phyloP scores from a whole-genome alignment of 1,140 invertebrate species.

The Sipha flava region DNA sequence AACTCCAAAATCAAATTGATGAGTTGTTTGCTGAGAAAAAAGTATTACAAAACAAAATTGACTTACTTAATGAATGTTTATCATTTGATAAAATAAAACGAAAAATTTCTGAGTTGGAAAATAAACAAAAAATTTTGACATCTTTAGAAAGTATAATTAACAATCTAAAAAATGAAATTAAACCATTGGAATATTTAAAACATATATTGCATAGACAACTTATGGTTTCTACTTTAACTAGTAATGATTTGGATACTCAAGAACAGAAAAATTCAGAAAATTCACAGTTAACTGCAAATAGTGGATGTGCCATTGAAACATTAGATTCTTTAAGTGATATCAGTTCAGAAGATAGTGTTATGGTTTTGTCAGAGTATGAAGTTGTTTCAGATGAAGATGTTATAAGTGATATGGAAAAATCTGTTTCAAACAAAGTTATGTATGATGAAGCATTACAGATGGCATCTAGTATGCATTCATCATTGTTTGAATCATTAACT shows the following conservation, averaged over 20 bases:
- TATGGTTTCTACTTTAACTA: neutral
- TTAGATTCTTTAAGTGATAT: neutral
- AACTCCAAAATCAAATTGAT: neutral
- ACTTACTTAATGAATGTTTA: neutral
- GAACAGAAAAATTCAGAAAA: neutral
- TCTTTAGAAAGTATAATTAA: neutral
- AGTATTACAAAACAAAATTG: neutral
- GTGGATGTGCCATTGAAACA: neutral
- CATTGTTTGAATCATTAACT: neutral
- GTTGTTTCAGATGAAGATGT: neutral
- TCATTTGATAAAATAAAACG: conserved; percentile 9
- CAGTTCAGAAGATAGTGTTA: neutral
- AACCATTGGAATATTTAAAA: conserved; percentile 24
- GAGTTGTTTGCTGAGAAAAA: neutral
- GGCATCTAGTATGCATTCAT: neutral
- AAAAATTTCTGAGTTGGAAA: conserved; percentile 10
- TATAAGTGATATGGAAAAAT: neutral
- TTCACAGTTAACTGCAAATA: neutral
- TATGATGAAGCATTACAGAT: neutral
- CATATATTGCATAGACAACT: neutral
- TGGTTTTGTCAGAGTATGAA: conserved; percentile 3
- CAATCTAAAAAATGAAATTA: conserved; percentile 1
- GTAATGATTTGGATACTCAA: neutral
- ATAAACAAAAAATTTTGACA: neutral
- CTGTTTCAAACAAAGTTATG: neutral